Conservation (phyloP, 2,888 invertebrate genomes). For the Epistrophella euchroma region DNA sequence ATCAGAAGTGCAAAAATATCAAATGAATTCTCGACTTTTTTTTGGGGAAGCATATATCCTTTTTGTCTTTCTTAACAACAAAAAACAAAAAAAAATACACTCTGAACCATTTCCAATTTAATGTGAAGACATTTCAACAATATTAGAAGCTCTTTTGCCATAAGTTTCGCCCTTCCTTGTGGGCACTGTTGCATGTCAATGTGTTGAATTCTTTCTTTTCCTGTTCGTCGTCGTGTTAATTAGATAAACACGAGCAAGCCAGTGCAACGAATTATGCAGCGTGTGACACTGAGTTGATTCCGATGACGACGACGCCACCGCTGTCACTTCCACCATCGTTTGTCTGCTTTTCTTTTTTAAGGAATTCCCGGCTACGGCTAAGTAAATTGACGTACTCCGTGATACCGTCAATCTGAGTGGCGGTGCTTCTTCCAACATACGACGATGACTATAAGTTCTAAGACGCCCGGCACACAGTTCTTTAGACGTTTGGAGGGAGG, state of each 20-base stretch:
- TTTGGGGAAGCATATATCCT: neutral
- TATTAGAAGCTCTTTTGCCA: constrained; percentile 4
- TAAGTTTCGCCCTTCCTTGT: constrained; percentile 3
- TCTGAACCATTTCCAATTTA: constrained; percentile 21
- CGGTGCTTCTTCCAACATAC: constrained; percentile 16
- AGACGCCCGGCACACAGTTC: neutral
- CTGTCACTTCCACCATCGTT: neutral
- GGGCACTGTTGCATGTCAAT: constrained; percentile 26
- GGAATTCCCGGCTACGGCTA: constrained; percentile 33
- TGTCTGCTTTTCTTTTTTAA: constrained; percentile 15
- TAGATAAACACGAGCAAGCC: constrained; percentile 55
- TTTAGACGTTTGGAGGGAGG: constrained; percentile 14
- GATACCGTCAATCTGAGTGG: constrained; percentile 60
- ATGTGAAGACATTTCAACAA: constrained; percentile 23
- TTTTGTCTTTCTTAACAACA: neutral
- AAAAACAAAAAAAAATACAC: neutral
- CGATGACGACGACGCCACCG: neutral
- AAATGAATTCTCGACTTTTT: neutral
- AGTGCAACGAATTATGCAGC: constrained; percentile 36
- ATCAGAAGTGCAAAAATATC: constrained; percentile 29
- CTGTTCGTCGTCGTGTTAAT: constrained; percentile 59
- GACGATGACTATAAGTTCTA: neutral
- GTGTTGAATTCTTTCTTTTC: constrained; percentile 29
- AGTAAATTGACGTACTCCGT: constrained; percentile 51
- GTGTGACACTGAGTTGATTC: constrained; percentile 48